Evolutionary conservation across 1,140 invertebrate genomes (phyloP), one percentile per base, ranked within the genome.

Genomic region (Brachystomella parvula): DNA sequence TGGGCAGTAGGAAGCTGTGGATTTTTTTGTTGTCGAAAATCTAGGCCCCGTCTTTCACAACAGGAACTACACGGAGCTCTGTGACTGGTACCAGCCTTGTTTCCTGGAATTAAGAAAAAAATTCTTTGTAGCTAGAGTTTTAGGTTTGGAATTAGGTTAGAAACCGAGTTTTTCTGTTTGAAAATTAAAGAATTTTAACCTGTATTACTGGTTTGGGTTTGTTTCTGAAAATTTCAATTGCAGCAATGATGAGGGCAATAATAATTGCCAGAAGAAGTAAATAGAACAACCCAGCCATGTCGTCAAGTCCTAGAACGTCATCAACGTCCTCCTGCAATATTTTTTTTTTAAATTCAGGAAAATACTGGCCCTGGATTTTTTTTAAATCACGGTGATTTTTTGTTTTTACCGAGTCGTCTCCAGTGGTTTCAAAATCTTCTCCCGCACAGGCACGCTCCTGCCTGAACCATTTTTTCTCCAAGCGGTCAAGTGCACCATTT

Each of bases 221-320:
- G 6, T 6, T 19, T 6, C 6, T 90, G 77, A 91, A 92, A 77
- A 96, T 95, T 80, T 97, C 93, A 29, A 93, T 76, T 9, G 94
- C 81, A n/a, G 93, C 93, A 19, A 96, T 89, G 1, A 88, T 82
- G 72, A 99, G 85, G 2, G 94, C 91, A 15, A 96, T 77, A 2
- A 92, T 83, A 39, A 99, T 83, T 61, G 89, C 96, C 31, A 89
- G 90, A 75, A 97, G 93, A n/a, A 99, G 82, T 75, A 99, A 96
- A 82, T 98, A 98, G 80, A 99, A 99, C 76, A 98, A 92, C 15
- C 96, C 96, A 17, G 95, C 94, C 1, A 99, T 60, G 9, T 3
- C 24, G 49, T 53, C 12, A 15, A 53, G 24, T 12, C 49, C 12
- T 6, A 53, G 21, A 9, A 24, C 49, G 24, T 53, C 49, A 12